phyloP scores from a whole-genome alignment of 2,888 invertebrate genomes.

The Dugesia japonica region DNA sequence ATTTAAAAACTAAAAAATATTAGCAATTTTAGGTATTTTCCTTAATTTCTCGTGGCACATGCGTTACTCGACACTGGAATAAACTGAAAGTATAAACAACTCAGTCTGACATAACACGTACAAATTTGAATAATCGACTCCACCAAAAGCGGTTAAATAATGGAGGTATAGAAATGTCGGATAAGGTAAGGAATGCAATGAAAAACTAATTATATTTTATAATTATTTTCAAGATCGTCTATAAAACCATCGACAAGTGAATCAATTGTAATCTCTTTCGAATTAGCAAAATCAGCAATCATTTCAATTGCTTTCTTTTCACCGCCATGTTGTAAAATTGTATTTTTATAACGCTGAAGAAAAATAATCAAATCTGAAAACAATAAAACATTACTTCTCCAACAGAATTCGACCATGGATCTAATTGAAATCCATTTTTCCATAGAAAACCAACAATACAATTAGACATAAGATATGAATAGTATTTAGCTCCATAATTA shows the following conservation, averaged over 20 bases:
- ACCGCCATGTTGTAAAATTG: background rate
- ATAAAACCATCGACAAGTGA: background rate
- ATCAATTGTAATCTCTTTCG: background rate
- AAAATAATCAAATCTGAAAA: background rate
- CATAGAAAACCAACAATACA: constrained; percentile 81
- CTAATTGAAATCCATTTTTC: constrained; percentile 65
- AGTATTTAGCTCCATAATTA: constrained; percentile 95
- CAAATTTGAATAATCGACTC: too few relatives aligned
- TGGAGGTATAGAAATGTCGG: too few relatives aligned
- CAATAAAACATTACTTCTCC: constrained; percentile 2
- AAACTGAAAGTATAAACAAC: too few relatives aligned
- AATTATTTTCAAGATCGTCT: background rate
- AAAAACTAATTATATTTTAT: background rate
- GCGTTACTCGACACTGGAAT: too few relatives aligned
- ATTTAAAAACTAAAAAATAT: too few relatives aligned
- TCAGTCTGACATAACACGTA: too few relatives aligned
- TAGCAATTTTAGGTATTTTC: too few relatives aligned
- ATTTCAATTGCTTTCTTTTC: background rate
- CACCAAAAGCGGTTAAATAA: too few relatives aligned
- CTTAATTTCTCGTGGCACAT: too few relatives aligned
- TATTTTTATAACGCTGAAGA: background rate
- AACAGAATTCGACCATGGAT: constrained; percentile 45
- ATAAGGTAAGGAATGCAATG: too few relatives aligned
- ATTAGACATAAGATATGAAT: constrained; percentile 82
- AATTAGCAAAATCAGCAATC: background rate